Conservation (phyloP, 2,888 invertebrate genomes). For the Drosophila diplacantha region DNA sequence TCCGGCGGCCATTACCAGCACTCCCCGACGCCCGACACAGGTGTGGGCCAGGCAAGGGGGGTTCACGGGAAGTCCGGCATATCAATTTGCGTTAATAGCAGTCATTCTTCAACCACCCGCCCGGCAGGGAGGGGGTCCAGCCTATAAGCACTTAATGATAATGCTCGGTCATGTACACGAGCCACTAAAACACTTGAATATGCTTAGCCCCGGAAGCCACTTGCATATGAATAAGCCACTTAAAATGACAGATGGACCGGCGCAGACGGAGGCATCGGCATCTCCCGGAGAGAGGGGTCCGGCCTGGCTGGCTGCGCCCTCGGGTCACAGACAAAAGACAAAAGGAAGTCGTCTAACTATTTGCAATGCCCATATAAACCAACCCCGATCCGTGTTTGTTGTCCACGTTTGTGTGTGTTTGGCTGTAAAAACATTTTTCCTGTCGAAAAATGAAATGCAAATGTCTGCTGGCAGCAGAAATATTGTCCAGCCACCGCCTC, state of each 20-base stretch:
- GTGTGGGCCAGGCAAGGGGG: constrained; percentile 7
- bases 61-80: constrained; percentile 33
- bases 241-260: constrained; percentile 74
- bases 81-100: constrained; percentile 72
- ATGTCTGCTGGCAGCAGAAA: constrained; percentile 56
- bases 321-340: constrained; percentile 59
- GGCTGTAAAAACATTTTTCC: constrained; percentile 58
- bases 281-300: constrained; percentile 3
- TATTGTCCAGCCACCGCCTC: constrained; percentile 50
- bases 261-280: constrained; percentile 17
- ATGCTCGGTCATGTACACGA: constrained; percentile 71
- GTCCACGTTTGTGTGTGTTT: constrained; percentile 14
- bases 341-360: constrained; percentile 65
- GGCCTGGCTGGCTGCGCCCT: constrained; percentile 37
- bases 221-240: constrained; percentile 75
- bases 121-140: constrained; percentile 31
- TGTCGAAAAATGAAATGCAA: constrained; percentile 71
- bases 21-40: constrained; percentile 10
- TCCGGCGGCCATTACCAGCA: constrained; percentile 25
- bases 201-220: constrained; percentile 73
- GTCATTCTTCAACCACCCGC: constrained; percentile 58
- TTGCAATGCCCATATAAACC: constrained; percentile 45
- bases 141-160: constrained; percentile 74
- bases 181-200: constrained; percentile 71
- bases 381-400: constrained; percentile 18